Conservation (phyloP, 2,113 vertebrate genomes). For the Pedionomus torquatus region DNA sequence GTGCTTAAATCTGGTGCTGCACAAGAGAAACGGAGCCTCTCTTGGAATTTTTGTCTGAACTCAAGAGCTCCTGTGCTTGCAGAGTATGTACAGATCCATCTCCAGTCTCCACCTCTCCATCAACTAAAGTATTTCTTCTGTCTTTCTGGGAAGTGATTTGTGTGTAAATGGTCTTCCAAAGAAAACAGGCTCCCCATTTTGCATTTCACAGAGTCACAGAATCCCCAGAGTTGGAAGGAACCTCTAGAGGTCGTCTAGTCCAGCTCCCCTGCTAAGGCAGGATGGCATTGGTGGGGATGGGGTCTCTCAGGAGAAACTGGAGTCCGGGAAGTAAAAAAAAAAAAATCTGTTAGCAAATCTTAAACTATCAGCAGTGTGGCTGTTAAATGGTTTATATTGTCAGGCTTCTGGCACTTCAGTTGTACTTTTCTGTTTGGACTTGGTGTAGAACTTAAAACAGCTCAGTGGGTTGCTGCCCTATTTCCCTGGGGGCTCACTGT, state of each 20-base stretch:
- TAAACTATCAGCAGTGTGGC: rapidly evolving
- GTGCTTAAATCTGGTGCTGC: not conserved
- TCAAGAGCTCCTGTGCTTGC: not conserved
- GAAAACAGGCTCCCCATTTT: not conserved
- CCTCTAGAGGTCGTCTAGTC: too few species aligned
- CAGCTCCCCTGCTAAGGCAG: too few species aligned
- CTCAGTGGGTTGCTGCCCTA: too few species aligned
- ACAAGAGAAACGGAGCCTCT: not conserved
- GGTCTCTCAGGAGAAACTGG: not conserved
- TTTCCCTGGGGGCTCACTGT: not conserved
- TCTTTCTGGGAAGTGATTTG: not conserved
- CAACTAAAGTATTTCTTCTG: not conserved
- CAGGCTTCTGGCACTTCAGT: not conserved
- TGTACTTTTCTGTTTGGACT: not conserved
- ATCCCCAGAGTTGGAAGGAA: too few species aligned
- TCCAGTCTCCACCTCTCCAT: not conserved
- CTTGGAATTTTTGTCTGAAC: not conserved
- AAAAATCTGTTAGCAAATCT: not conserved
- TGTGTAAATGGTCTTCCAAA: not conserved
- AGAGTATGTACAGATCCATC: not conserved
- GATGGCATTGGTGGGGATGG: not conserved
- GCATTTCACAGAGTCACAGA: too few species aligned
- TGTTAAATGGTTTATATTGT: not conserved
- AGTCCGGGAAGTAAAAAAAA: not conserved
- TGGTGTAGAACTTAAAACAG: not conserved